These are phyloP conservation scores for Philonicus albiceps DNA, from an alignment of 2,888 invertebrate genomes.

Conservation along the genomic window DNA sequence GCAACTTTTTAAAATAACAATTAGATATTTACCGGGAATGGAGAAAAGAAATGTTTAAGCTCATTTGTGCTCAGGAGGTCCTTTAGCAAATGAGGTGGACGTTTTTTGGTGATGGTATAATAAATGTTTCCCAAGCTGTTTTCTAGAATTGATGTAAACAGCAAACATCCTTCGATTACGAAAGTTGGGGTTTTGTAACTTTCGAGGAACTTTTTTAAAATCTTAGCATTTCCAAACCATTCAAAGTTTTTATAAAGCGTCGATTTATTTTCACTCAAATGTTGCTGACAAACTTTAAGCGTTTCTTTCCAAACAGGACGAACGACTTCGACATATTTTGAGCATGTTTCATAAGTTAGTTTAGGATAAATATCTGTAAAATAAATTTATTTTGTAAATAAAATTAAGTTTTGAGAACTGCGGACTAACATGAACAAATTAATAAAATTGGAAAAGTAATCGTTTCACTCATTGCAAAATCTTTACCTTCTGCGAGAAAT, in stretches of 20 bases:
- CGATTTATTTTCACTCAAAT: background rate
- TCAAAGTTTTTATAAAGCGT: background rate
- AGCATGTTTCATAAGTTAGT: constrained; percentile 38
- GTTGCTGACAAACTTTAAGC: background rate
- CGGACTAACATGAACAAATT: too few species aligned
- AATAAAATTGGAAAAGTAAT: background rate
- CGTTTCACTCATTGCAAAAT: background rate
- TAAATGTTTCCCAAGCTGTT: constrained; percentile 55
- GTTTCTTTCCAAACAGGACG: constrained; percentile 40
- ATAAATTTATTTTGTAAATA: background rate
- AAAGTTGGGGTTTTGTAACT: constrained; percentile 16
- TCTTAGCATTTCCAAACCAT: constrained; percentile 11
- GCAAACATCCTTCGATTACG: constrained; percentile 52
- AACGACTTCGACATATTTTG: constrained; percentile 17
- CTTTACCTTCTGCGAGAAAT: background rate
- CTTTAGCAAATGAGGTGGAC: constrained; percentile 63
- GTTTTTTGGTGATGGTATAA: constrained; percentile 49
- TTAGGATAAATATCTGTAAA: background rate
- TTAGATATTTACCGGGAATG: constrained; percentile 55
- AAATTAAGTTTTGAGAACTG: too few species aligned
- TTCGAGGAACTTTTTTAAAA: constrained; percentile 1
- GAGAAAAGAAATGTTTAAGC: constrained; percentile 58
- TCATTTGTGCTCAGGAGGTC: constrained; percentile 62
- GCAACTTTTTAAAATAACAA: background rate
- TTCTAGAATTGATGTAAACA: constrained; percentile 55